These are phyloP conservation scores for Dendroctonus ponderosae DNA, from an alignment of 1,140 invertebrate genomes.

Conservation along the genomic window DNA sequence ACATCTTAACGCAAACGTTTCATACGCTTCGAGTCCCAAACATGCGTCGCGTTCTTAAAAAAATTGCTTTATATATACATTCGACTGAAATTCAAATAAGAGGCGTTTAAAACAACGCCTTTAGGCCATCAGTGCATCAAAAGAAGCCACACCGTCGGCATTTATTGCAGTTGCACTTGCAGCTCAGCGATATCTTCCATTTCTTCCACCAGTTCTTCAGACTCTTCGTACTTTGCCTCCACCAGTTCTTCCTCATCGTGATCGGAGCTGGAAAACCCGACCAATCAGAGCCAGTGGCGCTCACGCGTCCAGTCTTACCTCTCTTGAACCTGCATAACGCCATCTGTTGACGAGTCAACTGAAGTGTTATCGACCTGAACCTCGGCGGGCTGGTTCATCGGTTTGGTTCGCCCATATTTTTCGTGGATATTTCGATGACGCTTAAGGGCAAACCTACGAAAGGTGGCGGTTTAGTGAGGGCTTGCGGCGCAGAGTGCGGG, in stretches of 20 bases:
- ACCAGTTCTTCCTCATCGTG: constrained; percentile 40
- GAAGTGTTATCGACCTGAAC: constrained; percentile 30
- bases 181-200: constrained; percentile 48
- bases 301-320: not conserved
- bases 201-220: constrained; percentile 43
- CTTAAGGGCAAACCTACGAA: constrained; percentile 54
- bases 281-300: not conserved
- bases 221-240: constrained; percentile 43
- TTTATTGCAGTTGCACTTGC: constrained; percentile 48
- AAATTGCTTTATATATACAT: too few relatives aligned
- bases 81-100: too few relatives aligned
- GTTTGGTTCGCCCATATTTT: constrained; percentile 54
- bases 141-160: not conserved
- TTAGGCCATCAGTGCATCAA: not conserved
- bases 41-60: too few relatives aligned
- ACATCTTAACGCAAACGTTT: too few relatives aligned
- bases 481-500: too few relatives aligned
- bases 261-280: constrained; percentile 21
- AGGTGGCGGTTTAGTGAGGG: not conserved
- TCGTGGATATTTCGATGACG: constrained; percentile 56
- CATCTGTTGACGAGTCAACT: constrained; percentile 32
- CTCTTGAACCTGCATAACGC: constrained; percentile 31
- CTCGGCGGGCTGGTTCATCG: constrained; percentile 40
- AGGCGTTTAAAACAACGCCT: constrained; percentile 12
- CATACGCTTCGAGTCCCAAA: too few relatives aligned